Evolutionary conservation across 1,140 invertebrate genomes (phyloP).

Genomic region (Campoletis sonorensis): DNA sequence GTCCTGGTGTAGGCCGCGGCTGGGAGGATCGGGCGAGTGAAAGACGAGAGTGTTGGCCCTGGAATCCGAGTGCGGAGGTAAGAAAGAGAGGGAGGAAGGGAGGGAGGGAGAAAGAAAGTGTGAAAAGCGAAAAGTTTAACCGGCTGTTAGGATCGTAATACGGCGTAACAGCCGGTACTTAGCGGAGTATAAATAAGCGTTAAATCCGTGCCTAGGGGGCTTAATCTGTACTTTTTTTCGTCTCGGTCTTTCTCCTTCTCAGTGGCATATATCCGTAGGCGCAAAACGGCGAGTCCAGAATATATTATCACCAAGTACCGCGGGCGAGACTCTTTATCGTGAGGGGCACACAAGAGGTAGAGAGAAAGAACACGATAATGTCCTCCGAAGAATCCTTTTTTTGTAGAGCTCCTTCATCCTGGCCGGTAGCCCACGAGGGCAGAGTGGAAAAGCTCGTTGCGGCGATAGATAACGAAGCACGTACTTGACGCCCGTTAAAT

Average conservation of each 20-base stretch:
- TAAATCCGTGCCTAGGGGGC: constrained; percentile 76
- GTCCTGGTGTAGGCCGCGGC: not conserved
- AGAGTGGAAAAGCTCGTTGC: constrained; percentile 1
- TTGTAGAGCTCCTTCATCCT: not conserved
- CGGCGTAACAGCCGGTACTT: constrained; percentile 74
- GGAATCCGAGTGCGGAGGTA: too few species aligned
- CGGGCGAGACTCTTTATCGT: constrained; percentile 68
- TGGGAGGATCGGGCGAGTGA: not conserved
- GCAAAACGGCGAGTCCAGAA: constrained; percentile 59
- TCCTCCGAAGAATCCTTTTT: constrained; percentile 54
- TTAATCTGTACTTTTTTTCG: constrained; percentile 74
- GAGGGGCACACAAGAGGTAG: constrained; percentile 10
- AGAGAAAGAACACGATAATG: constrained; percentile 63
- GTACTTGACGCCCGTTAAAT: constrained; percentile 33
- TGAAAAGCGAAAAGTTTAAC: constrained; percentile 66
- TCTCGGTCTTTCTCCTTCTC: constrained; percentile 35
- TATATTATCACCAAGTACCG: constrained; percentile 69
- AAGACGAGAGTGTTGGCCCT: too few species aligned
- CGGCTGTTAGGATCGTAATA: constrained; percentile 72
- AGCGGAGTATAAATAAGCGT: constrained; percentile 77
- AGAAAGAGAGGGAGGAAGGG: not conserved
- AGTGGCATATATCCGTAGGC: constrained; percentile 47
- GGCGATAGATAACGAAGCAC: constrained; percentile 43
- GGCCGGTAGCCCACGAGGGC: not conserved
- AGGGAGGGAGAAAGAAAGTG: constrained; percentile 34